Evolutionary conservation across 1,140 invertebrate species (phyloP).

Genomic region (Pseudomyrmex sp.): DNA sequence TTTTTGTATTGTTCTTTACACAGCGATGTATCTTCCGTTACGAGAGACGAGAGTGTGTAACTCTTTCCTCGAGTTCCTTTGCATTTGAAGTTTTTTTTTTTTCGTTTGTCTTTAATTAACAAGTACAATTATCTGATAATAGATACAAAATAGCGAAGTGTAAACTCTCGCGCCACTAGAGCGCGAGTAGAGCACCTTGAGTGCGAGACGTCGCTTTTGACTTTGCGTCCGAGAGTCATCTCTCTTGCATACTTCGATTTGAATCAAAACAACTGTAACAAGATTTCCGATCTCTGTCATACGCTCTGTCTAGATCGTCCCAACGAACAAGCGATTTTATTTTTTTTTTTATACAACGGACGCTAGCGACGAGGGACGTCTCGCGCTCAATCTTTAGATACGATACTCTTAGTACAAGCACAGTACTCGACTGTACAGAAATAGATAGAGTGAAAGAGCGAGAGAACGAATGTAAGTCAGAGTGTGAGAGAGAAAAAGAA

Average conservation of each 20-base stretch:
- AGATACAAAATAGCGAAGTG: conserved; percentile 64
- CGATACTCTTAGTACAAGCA: conserved; percentile 78
- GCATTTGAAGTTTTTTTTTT: conserved; percentile 54
- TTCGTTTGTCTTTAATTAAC: conserved; percentile 65
- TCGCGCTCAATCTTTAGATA: conserved; percentile 71
- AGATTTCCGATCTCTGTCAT: background rate
- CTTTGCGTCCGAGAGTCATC: background rate
- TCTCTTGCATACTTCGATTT: background rate
- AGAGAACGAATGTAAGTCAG: background rate
- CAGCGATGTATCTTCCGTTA: background rate
- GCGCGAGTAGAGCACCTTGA: conserved; percentile 29
- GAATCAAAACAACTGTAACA: background rate
- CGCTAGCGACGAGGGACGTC: conserved; percentile 33
- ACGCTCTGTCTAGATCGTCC: background rate
- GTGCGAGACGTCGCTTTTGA: conserved; percentile 46
- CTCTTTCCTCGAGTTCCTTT: conserved; percentile 59
- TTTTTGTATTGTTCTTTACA: conserved; percentile 21
- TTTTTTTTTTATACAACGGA: background rate
- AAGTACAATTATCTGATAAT: conserved; percentile 74
- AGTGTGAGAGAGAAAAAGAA: too few relatives aligned
- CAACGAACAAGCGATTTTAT: background rate
- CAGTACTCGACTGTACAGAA: conserved; percentile 80
- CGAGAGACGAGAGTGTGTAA: conserved; percentile 21
- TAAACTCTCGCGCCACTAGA: conserved; percentile 42
- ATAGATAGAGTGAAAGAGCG: conserved; percentile 48